A percentile compares a stretch with the other conserved stretches of the same genome.
Conservation (phyloP, 2,888 invertebrate species). For the Lutraria lutraria region DNA sequence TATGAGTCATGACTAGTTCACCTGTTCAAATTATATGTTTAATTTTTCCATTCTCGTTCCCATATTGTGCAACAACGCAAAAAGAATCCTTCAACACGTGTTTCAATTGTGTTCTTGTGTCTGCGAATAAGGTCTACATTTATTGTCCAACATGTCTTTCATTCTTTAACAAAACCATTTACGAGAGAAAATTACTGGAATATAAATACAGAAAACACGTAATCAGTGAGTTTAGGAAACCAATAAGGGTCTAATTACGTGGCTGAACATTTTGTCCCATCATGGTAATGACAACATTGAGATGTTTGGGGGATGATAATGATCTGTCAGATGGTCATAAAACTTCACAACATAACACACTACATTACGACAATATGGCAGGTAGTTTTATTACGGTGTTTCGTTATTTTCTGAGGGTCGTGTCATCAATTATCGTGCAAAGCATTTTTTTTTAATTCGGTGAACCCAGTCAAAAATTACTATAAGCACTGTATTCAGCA, state of each 20-base stretch:
- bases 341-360: not conserved
- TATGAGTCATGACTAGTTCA: too few relatives aligned
- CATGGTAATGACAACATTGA: not conserved
- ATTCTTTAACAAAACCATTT: not conserved
- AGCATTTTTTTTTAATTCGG: not conserved
- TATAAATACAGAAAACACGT: not conserved
- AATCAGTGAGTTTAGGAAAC: not conserved
- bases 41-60: too few relatives aligned
- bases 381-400: conserved; percentile 23
- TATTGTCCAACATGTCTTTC: not conserved
- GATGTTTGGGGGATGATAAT: not conserved
- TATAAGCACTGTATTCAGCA: too few relatives aligned
- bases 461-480: too few relatives aligned
- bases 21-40: too few relatives aligned
- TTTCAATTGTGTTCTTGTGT: not conserved
- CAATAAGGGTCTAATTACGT: not conserved
- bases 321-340: conserved; percentile 19
- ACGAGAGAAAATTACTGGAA: not conserved
- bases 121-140: not conserved
- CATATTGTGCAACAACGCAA: not conserved
- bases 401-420: conserved; percentile 16
- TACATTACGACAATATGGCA: not conserved
- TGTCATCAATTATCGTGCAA: not conserved
- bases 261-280: not conserved
- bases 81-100: not conserved